Conservation (phyloP, 1,140 invertebrate species). For the Apis florea region DNA sequence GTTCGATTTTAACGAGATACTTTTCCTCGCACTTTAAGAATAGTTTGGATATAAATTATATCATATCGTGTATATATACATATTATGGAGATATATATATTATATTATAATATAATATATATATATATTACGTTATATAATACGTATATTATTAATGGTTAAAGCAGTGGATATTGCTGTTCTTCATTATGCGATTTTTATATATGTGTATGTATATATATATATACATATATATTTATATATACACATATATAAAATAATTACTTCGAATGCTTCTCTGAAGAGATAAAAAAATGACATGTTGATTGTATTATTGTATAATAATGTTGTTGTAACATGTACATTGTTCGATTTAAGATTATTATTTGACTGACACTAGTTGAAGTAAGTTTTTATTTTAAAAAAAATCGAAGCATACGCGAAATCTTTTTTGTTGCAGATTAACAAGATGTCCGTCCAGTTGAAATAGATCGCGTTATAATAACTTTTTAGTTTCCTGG, state of each 20-base stretch:
- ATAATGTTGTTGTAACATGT: conserved; percentile 41
- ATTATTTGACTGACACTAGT: conserved; percentile 43
- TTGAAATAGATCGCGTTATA: conserved; percentile 34
- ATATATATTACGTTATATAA: conserved; percentile 63
- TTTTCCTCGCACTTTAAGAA: conserved; percentile 57
- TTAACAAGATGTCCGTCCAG: conserved; percentile 46
- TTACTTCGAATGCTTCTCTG: conserved; percentile 9
- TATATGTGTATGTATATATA: not conserved
- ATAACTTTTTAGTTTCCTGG: conserved; percentile 20
- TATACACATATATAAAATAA: not conserved
- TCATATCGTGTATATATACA: conserved; percentile 60
- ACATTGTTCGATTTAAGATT: conserved; percentile 45
- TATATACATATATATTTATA: not conserved
- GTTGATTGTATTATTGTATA: conserved; percentile 38
- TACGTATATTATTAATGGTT: conserved; percentile 72
- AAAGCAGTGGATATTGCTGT: conserved; percentile 65
- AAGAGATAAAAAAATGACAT: conserved; percentile 1
- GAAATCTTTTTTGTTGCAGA: conserved; percentile 32
- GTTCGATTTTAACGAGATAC: conserved; percentile 47
- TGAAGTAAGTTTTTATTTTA: conserved; percentile 46
- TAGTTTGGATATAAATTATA: conserved; percentile 61
- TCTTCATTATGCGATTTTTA: conserved; percentile 26
- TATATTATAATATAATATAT: conserved; percentile 65
- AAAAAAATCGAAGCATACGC: conserved; percentile 12
- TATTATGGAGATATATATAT: conserved; percentile 34